A percentile compares a stretch with the other conserved stretches of the same genome.
Conservation (phyloP, 1,140 invertebrate species). For the Ceratoteleas bidentatus region DNA sequence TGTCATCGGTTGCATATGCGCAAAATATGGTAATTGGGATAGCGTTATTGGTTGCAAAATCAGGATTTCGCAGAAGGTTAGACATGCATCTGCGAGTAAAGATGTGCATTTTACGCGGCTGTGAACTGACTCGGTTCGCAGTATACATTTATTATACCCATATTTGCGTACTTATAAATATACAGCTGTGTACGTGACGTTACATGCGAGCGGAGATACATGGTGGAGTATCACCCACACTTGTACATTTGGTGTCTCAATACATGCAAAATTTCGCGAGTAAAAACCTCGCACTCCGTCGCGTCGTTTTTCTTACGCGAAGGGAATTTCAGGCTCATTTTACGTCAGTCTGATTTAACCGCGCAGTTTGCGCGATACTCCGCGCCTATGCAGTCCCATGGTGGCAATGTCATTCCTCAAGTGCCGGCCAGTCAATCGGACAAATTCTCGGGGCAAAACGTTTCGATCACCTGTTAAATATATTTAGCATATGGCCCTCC, state of each 20-base stretch:
- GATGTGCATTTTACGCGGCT: slow-evolving; percentile 43
- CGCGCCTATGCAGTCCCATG: too few relatives aligned
- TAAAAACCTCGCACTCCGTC: too few relatives aligned
- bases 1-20: slow-evolving; percentile 6
- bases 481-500: too few relatives aligned
- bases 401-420: too few relatives aligned
- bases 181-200: neutral
- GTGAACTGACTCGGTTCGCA: slow-evolving; percentile 34
- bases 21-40: slow-evolving; percentile 39
- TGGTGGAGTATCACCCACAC: slow-evolving; percentile 11
- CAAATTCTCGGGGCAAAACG: too few relatives aligned
- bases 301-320: too few relatives aligned
- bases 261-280: neutral
- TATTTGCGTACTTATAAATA: slow-evolving; percentile 51
- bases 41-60: slow-evolving; percentile 45
- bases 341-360: too few relatives aligned
- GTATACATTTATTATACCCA: slow-evolving; percentile 50
- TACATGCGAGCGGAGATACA: slow-evolving; percentile 1
- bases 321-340: too few relatives aligned
- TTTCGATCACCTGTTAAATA: too few relatives aligned
- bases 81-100: slow-evolving; percentile 48
- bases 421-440: too few relatives aligned
- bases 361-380: too few relatives aligned
- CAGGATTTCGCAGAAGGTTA: slow-evolving; percentile 28
- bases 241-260: neutral